Evolutionary conservation across 2,888 invertebrate genomes (phyloP), one percentile per base, ranked within the genome.

Genomic region (Scotopteryx bipunctaria): DNA sequence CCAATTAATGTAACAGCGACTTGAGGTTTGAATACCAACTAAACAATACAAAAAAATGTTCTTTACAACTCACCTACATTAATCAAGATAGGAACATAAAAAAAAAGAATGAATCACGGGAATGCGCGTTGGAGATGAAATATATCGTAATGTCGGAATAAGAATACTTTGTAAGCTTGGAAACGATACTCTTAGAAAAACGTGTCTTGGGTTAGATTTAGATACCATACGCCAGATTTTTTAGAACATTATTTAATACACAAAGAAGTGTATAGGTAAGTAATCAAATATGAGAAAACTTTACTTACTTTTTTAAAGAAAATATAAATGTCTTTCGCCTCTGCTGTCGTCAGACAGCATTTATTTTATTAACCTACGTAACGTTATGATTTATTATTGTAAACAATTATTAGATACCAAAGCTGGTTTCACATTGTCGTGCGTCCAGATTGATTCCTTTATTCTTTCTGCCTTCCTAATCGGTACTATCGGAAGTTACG

Each of bases 1-100:
- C 74, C 82, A 87, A 86, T 86, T 86, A 87, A 83, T 81, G 75
- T 67, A 70, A 67, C 70, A 69, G 56, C 44, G 57, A 63, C 68
- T 63, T 72, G 66, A 73, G 73, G 69, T 77, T 67, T 74, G 78
- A 82, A 83, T 82, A 82, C 77, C 71, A 78, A 84, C 63, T 66
- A 67, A 64, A 50, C 19, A 37, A 17, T 27, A 45, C 37, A 47
- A 59, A 14, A 9, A 27, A 59, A 60, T 62, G 59, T 55, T 59
- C 62, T 62, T 59, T 58, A 48, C 45, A 43, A 55, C 56, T 15
- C 15, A 8, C 16, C 57, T 62, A 53, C 52, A 71, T 76, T 71
- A 69, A 71, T 72, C 60, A 66, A 54, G 29, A 59, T 50, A 42
- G 41, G 50, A 47, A 48, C 42, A 11, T 49, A 49, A 54, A 56